A percentile compares a stretch with the other conserved stretches of the same genome.
Evolutionary conservation across 2,888 invertebrate species (phyloP).

Genomic region (Gastrophysa polygoni): DNA sequence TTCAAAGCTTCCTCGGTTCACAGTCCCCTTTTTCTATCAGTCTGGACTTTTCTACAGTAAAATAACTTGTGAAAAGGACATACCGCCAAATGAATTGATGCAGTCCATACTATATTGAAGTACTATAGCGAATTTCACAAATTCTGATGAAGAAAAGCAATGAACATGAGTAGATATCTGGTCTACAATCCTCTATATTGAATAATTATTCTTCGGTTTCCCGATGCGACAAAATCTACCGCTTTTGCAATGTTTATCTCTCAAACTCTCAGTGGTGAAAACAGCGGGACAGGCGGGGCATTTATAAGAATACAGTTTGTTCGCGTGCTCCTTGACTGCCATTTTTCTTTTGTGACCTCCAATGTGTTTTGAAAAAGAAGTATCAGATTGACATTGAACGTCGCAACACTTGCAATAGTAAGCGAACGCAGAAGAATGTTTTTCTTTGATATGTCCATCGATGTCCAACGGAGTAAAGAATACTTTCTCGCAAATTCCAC

Average conservation of each 20-base stretch:
- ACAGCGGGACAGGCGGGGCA: background rate
- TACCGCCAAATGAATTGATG: background rate
- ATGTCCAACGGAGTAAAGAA: slow-evolving; percentile 28
- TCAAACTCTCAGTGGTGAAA: background rate
- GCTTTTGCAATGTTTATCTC: background rate
- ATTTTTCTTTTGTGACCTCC: background rate
- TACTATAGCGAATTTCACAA: no score
- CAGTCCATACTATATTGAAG: no score
- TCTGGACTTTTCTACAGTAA: background rate
- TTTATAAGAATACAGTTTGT: background rate
- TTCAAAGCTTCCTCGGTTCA: background rate
- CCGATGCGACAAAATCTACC: background rate
- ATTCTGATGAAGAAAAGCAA: no score
- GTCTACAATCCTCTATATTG: no score
- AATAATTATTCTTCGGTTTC: no score
- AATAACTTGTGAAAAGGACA: background rate
- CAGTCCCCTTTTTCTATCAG: background rate
- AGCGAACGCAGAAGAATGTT: slow-evolving; percentile 8
- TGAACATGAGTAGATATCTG: no score
- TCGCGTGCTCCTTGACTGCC: background rate
- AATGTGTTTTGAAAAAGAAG: slow-evolving; percentile 18
- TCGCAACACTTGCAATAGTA: slow-evolving; percentile 31
- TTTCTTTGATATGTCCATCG: slow-evolving; percentile 25
- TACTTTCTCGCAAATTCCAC: slow-evolving; percentile 28
- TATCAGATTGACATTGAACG: slow-evolving; percentile 5